Evolutionary conservation across 2,888 invertebrate species (phyloP).

Genomic region (Odontothrips loti): DNA sequence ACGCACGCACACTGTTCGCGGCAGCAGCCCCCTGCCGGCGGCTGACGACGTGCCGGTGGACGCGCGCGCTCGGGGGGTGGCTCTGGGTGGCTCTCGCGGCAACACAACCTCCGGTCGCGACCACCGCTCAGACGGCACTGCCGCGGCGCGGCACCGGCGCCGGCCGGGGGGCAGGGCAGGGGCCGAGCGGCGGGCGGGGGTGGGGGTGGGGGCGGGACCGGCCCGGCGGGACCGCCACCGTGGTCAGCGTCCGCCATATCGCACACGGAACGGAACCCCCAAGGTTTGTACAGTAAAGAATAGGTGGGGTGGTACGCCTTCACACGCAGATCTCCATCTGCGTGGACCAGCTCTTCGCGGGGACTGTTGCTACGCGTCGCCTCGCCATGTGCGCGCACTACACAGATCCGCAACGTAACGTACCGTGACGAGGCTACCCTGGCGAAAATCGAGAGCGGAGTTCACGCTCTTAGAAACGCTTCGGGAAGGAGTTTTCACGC

Average conservation of each 20-base stretch:
- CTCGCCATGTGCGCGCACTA: too few relatives aligned
- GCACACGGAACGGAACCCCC: too few relatives aligned
- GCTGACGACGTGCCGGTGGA: background rate
- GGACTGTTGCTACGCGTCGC: too few relatives aligned
- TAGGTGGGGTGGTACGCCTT: too few relatives aligned
- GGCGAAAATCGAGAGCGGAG: too few relatives aligned
- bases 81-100: background rate
- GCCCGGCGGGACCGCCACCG: background rate
- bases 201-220: background rate
- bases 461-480: too few relatives aligned
- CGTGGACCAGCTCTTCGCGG: too few relatives aligned
- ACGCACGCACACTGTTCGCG: background rate
- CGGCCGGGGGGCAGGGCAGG: background rate
- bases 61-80: background rate
- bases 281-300: too few relatives aligned
- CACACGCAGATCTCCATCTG: too few relatives aligned
- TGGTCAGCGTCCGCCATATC: background rate
- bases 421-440: too few relatives aligned
- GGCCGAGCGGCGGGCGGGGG: background rate
- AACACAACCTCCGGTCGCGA: background rate
- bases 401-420: too few relatives aligned
- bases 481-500: too few relatives aligned
- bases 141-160: background rate
- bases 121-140: constrained; percentile 10
- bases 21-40: background rate